Base-by-base conservation (phyloP, 2,888 invertebrate species). In the Phania funesta region DNA sequence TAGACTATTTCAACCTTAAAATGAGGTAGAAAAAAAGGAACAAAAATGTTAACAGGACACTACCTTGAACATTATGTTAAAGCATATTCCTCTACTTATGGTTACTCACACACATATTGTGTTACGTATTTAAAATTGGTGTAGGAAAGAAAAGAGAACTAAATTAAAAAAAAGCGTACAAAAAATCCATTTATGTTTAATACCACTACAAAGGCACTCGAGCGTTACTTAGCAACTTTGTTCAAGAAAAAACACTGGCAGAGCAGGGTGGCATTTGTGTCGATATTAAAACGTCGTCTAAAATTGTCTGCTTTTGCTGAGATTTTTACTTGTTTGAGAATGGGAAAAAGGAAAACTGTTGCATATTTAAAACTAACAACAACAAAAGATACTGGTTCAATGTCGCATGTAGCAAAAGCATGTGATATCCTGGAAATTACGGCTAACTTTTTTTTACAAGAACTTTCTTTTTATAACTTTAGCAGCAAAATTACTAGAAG, bases 161-260 rank as follows among this genome's bases (percentile, higher is more conserved):
- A n/a, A 26, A 29, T 6, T 48, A 38, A 20, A 41, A 22, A 26
- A 26, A 35, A 29, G 4, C 32, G n/a, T 54, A 56, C 11, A 78
- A 73, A 77, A 75, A 44, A 74, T 77, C 77, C 82, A 80, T 84
- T 82, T 84, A 80, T 70, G 80, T 77, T 82, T 84, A 82, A 84
- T 84, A 80, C 80, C 80, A 74, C 84, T 82, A 82, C 71, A 78
- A 65, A 74, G 62, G 77, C 82, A 82, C 82, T 84, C 81, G 76
- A 76, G 78, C 83, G 71, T 79, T 67, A 76, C 71, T 67, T 62
- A 73, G 48, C 60, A 73, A 56, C 29, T 35, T n/a, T 58, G 76
- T 38, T 74, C 5, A 16, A 26, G 41, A 44, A 52, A 65, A 74
- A 56, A 22, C 50, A 26, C 48, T 16, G 24, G 32, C 16, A 48